Percentiles rank a stretch among this genome's conserved stretches.
These are phyloP conservation scores for Anomalospiza imberbis DNA, from an alignment of 2,797 vertebrate genomes.

Conservation along the genomic window DNA sequence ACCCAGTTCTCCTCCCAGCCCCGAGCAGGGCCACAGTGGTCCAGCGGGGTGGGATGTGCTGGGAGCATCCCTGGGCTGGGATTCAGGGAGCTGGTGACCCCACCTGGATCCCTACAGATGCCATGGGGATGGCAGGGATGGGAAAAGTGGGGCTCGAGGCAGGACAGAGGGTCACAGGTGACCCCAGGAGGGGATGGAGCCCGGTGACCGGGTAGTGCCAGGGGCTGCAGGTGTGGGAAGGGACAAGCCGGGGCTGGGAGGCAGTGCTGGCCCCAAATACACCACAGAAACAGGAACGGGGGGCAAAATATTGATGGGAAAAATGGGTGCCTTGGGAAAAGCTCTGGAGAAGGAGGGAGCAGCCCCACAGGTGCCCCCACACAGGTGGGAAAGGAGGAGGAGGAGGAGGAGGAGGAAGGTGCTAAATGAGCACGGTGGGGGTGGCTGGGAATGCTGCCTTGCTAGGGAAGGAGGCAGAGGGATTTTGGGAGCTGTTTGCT, in stretches of 20 bases:
- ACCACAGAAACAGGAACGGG: rapidly evolving
- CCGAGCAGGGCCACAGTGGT: neutral
- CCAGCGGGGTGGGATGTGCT: neutral
- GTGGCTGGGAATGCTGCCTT: neutral
- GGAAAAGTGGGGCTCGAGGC: neutral
- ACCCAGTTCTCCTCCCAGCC: slow-evolving; percentile 78
- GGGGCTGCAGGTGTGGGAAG: neutral
- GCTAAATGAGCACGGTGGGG: neutral
- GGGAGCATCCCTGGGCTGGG: neutral
- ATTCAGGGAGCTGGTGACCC: rapidly evolving
- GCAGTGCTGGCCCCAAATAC: neutral
- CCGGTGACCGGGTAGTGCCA: too few species aligned
- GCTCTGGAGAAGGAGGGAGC: neutral
- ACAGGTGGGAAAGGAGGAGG: neutral
- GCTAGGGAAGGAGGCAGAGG: neutral
- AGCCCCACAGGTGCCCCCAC: neutral
- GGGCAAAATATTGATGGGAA: rapidly evolving
- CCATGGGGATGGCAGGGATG: neutral
- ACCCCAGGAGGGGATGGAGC: neutral
- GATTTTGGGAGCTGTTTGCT: neutral
- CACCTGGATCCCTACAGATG: neutral
- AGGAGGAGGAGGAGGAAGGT: neutral
- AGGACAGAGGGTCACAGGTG: neutral
- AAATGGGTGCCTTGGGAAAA: neutral
- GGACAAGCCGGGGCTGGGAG: rapidly evolving